These are phyloP conservation scores for Paedocypris sp. DNA, from an alignment of 2,113 vertebrate genomes.

Conservation along the genomic window DNA sequence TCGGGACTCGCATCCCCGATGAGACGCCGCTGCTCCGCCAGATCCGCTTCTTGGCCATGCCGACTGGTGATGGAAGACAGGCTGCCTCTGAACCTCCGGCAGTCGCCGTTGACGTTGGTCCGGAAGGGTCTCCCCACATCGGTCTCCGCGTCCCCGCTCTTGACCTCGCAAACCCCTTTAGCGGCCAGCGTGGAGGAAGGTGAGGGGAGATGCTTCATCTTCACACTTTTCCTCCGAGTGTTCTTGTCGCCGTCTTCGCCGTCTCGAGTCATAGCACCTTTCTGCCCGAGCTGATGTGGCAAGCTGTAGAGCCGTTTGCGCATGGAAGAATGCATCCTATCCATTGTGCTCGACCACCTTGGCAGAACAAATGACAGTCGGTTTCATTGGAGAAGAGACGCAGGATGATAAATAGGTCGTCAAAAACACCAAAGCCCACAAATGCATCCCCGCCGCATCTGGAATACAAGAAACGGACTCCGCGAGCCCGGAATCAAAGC, in stretches of 20 bases:
- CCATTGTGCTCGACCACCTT: slow-evolving; percentile 60
- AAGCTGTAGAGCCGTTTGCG: slow-evolving; percentile 94
- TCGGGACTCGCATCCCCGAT: slow-evolving; percentile 68
- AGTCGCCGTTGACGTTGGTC: slow-evolving; percentile 92
- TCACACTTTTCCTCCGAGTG: slow-evolving; percentile 82
- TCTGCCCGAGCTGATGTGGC: slow-evolving; percentile 85
- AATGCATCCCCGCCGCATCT: slow-evolving; percentile 33
- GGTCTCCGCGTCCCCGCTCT: slow-evolving; percentile 60
- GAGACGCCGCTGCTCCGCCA: slow-evolving; percentile 77
- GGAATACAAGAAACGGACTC: slow-evolving; percentile 42
- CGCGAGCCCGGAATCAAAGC: slow-evolving; percentile 33
- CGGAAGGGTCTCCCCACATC: slow-evolving; percentile 64
- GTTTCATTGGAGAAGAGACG: slow-evolving; percentile 5
- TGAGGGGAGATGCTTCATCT: slow-evolving; percentile 76
- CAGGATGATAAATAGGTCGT: not conserved
- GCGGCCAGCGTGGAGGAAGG: slow-evolving; percentile 61
- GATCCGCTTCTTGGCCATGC: slow-evolving; percentile 66
- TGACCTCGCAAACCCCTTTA: slow-evolving; percentile 53
- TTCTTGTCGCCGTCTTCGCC: slow-evolving; percentile 74
- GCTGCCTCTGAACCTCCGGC: slow-evolving; percentile 80
- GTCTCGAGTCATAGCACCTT: slow-evolving; percentile 73
- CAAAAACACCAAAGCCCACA: slow-evolving; percentile 38
- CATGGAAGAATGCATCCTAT: slow-evolving; percentile 89
- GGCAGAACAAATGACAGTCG: slow-evolving; percentile 20
- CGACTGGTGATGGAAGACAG: slow-evolving; percentile 82